Conservation (phyloP, 2,797 vertebrate species). For the Sarcoramphus papa region DNA sequence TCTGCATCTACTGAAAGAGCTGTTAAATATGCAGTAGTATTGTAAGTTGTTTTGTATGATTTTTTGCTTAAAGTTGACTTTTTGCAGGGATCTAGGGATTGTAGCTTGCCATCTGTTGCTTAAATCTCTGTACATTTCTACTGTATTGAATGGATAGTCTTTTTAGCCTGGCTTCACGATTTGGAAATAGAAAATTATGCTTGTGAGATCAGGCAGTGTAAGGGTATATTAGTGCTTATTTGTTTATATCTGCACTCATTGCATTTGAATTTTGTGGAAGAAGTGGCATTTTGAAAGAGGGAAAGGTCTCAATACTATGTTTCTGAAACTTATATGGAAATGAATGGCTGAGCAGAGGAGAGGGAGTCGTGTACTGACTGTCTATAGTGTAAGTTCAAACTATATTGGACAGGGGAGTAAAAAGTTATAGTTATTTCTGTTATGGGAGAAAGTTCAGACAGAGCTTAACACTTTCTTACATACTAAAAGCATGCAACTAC, state of each 20-base stretch:
- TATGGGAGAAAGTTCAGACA: neutral
- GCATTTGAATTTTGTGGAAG: neutral
- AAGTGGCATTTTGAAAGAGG: neutral
- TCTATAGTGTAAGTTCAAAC: neutral
- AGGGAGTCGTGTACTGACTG: neutral
- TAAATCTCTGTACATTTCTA: neutral
- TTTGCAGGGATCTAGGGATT: neutral
- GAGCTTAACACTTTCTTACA: neutral
- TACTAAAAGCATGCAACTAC: neutral
- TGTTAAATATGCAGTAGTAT: neutral
- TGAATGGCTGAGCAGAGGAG: neutral
- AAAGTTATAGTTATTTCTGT: neutral
- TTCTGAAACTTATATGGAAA: neutral
- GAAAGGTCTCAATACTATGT: neutral
- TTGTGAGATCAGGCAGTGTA: neutral
- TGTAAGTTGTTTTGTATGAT: neutral
- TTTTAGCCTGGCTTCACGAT: neutral
- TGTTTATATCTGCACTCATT: neutral
- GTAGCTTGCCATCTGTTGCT: conserved; percentile 12
- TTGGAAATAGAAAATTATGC: neutral
- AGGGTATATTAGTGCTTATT: neutral
- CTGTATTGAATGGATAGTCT: neutral
- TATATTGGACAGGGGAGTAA: neutral
- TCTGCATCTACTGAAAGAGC: neutral
- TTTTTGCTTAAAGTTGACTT: neutral